A percentile compares a stretch with the other conserved stretches of the same genome.
These are phyloP conservation scores for Scartelaos histophorus DNA, from an alignment of 2,113 vertebrate species.

Conservation along the genomic window DNA sequence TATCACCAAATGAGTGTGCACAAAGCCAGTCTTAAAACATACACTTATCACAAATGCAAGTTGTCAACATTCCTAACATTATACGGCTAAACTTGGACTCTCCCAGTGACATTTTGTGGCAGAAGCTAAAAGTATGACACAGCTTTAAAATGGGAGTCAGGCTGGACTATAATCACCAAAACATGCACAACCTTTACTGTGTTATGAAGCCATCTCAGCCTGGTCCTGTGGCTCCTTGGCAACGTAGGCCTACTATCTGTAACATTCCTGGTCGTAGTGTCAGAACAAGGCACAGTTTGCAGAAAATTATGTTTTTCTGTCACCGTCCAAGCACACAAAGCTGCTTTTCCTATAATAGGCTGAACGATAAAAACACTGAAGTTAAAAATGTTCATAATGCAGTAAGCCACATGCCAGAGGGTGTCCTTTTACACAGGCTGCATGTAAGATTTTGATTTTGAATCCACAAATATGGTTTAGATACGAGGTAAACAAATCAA, in stretches of 20 bases:
- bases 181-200: neutral
- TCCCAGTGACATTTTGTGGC: conserved; percentile 61
- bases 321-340: too few relatives aligned
- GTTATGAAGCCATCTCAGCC: neutral
- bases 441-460: too few relatives aligned
- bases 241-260: neutral
- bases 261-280: too few relatives aligned
- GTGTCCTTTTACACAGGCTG: too few relatives aligned
- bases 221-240: neutral
- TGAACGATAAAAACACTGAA: neutral
- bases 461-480: too few relatives aligned
- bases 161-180: conserved; percentile 48
- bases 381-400: too few relatives aligned
- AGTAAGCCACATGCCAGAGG: neutral
- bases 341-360: neutral
- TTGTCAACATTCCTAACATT: conserved; percentile 72
- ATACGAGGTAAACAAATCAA: too few relatives aligned
- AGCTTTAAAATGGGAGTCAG: conserved; percentile 45
- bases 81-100: conserved; percentile 60
- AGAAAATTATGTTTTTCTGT: too few relatives aligned
- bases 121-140: conserved; percentile 49
- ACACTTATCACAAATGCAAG: conserved; percentile 67
- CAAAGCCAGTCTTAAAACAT: conserved; percentile 56
- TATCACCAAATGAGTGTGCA: conserved; percentile 49
- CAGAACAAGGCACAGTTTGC: too few relatives aligned